Base-by-base conservation (phyloP, 2,797 vertebrate genomes). In the Leucoraja ocellata region DNA sequence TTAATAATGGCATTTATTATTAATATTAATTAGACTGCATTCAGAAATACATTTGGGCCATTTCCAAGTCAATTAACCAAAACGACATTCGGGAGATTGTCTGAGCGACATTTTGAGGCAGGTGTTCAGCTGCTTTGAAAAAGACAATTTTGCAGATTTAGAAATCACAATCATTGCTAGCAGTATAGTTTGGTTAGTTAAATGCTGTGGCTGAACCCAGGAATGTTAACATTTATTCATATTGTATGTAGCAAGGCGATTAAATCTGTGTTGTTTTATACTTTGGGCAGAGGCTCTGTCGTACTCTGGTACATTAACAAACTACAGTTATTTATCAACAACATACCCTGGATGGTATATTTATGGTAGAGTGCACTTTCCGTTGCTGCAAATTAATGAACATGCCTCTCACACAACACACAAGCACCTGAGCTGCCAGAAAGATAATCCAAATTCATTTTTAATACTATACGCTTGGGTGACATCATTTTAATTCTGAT, bases 1-100 rank as follows among this genome's bases (percentile, higher is more conserved):
- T 99, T 99, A 99, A 99, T 99, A 99, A 99, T 99, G 98, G 98
- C 99, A 99, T 99, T 99, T 99, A 99, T 99, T 99, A 99, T 99
- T 99, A 99, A 99, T 99, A 99, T 99, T 99, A 99, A 99, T 99
- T 99, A 99, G 98, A 99, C 98, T 98, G 98, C 98, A 99, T 99
- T 99, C 99, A 99, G 99, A 98, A 99, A 99, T 99, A 99, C 99
- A 99, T 99, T 99, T 99, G 99, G 99, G 99, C 99, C 99, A 99
- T 99, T 99, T 99, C 99, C 99, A 99, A 99, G 99, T 99, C 99
- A 99, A 99, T 99, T 99, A 99, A 99, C 98, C 98, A 98, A 99
- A 99, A 99, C 98, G 98, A 98, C 98, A 99, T 99, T 98, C 98
- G 98, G 98, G 99, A 99, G 98, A 99, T 98, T 98, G 98, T 98